Evolutionary conservation across 2,797 vertebrate genomes (phyloP).

Genomic region (Tarsius wallacei): DNA sequence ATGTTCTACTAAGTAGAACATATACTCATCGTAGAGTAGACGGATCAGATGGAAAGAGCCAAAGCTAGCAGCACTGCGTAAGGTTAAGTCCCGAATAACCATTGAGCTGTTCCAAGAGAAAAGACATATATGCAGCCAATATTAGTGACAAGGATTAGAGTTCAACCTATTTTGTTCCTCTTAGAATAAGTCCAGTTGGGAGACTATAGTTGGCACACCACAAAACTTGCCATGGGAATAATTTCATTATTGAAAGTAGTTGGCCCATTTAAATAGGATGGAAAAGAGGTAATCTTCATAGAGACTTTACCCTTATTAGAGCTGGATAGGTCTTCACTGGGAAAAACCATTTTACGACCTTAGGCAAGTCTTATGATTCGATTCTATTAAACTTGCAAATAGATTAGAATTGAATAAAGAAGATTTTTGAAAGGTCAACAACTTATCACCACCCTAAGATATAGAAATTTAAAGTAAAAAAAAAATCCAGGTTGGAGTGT

Average conservation of each 20-base stretch:
- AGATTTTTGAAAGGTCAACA: not conserved
- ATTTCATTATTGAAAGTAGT: slow-evolving; percentile 50
- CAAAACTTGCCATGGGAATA: not conserved
- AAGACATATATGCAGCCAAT: slow-evolving; percentile 77
- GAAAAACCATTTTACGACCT: slow-evolving; percentile 2
- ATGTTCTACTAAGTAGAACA: slow-evolving; percentile 94
- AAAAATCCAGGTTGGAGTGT: no score
- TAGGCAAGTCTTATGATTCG: not conserved
- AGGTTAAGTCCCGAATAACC: slow-evolving; percentile 94
- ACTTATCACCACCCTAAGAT: not conserved
- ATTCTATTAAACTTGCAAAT: not conserved
- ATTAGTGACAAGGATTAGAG: slow-evolving; percentile 67
- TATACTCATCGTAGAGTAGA: slow-evolving; percentile 93
- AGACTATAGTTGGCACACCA: not conserved
- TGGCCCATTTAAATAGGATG: not conserved
- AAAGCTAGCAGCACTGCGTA: slow-evolving; percentile 94
- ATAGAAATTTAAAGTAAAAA: slow-evolving; percentile 55
- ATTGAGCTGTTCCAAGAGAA: slow-evolving; percentile 92
- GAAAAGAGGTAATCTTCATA: not conserved
- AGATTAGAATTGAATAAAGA: slow-evolving; percentile 42
- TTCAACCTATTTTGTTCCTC: not conserved
- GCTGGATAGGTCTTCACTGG: not conserved
- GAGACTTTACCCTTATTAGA: not conserved
- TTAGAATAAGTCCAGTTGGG: not conserved
- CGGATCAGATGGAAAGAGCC: slow-evolving; percentile 94